Percentiles rank a stretch among this genome's conserved stretches.
Evolutionary conservation across 1,140 invertebrate species (phyloP).

Genomic region (Phymorhynchus buccinoides): DNA sequence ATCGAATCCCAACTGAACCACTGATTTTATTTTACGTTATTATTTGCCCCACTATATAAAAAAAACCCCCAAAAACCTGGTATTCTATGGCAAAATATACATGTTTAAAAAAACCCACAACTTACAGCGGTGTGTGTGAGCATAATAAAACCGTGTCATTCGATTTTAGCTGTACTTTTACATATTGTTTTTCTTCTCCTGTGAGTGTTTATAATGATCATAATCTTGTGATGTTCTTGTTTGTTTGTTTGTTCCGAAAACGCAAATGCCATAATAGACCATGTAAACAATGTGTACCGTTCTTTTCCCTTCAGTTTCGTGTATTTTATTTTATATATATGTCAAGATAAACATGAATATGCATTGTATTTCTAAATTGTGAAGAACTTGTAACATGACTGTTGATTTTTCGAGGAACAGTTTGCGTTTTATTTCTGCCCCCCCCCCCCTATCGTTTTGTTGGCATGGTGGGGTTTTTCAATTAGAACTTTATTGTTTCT

Average conservation of each 20-base stretch:
- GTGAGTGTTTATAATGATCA: neutral
- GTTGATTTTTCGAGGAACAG: too few species aligned
- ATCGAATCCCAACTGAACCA: too few species aligned
- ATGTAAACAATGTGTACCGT: neutral
- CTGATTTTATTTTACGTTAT: too few species aligned
- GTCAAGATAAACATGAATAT: neutral
- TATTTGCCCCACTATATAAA: too few species aligned
- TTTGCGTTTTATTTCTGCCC: too few species aligned
- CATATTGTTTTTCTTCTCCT: neutral
- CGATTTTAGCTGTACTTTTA: neutral
- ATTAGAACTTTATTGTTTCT: too few species aligned
- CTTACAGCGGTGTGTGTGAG: neutral
- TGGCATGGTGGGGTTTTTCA: too few species aligned
- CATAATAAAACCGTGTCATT: neutral
- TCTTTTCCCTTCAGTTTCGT: neutral
- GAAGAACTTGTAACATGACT: neutral
- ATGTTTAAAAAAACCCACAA: neutral
- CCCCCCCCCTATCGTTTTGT: too few species aligned
- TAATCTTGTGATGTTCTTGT: neutral
- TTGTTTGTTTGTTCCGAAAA: neutral
- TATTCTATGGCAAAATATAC: too few species aligned
- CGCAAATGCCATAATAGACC: neutral
- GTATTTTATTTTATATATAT: neutral
- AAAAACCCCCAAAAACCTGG: too few species aligned
- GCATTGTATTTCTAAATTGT: neutral